Percentiles rank a stretch among this genome's conserved stretches.
Conservation (phyloP, 1,140 invertebrate genomes). For the Drosophila ironensis region DNA sequence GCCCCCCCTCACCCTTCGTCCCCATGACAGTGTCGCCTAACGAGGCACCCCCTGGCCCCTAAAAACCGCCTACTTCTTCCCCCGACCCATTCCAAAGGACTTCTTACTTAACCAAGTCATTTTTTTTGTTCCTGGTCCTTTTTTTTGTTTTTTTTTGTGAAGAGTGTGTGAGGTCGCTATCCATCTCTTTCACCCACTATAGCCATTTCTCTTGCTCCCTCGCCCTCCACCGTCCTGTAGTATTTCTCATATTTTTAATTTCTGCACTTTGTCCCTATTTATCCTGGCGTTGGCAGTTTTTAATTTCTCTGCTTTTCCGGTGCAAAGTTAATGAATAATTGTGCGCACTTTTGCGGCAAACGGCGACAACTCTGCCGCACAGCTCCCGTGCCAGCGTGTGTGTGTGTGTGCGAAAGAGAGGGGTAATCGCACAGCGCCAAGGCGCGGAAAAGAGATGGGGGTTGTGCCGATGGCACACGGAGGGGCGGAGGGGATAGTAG, state of each 20-base stretch:
- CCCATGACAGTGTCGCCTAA: background rate
- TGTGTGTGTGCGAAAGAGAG: slow-evolving; percentile 12
- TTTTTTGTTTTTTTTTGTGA: too few species aligned
- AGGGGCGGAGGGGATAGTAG: slow-evolving; percentile 6
- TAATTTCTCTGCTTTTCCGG: slow-evolving; percentile 80
- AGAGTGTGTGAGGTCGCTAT: slow-evolving; percentile 13
- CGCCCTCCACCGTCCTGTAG: slow-evolving; percentile 24
- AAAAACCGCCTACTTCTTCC: too few species aligned
- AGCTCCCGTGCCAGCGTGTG: slow-evolving; percentile 1
- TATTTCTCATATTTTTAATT: slow-evolving; percentile 81
- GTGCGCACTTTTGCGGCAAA: slow-evolving; percentile 79
- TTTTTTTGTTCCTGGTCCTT: slow-evolving; percentile 4
- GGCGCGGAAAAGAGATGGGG: background rate
- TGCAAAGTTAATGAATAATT: slow-evolving; percentile 81
- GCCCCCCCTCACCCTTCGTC: background rate
- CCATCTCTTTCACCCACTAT: background rate
- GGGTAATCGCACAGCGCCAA: background rate
- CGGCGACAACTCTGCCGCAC: slow-evolving; percentile 54
- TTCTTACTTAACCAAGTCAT: slow-evolving; percentile 53
- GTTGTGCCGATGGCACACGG: background rate
- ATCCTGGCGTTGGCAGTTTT: slow-evolving; percentile 80
- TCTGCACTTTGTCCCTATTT: slow-evolving; percentile 80
- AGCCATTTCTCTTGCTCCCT: background rate
- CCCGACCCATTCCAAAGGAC: slow-evolving; percentile 1
- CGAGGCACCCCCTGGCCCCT: background rate